Evolutionary conservation across 92 coral and sea anemone genomes (phyloP), one percentile per base, ranked within the genome.

Genomic region (Siderastrea siderea): DNA sequence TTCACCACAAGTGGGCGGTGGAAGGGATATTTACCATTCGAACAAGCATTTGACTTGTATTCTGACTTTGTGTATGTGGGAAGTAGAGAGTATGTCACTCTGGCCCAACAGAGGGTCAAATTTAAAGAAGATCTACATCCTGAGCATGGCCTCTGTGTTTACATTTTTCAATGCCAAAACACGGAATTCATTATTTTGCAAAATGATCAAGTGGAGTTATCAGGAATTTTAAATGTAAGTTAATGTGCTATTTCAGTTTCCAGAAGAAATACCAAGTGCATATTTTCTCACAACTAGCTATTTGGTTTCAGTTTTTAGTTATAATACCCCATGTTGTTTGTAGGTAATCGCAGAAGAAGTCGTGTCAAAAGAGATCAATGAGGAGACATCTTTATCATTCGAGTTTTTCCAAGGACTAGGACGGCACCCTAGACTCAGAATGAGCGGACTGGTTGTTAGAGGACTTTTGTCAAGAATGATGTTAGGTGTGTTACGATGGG

Each of bases 141-240:
- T 26, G 73, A 68, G 14, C 4, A 68, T 38, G 51, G 73, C 43
- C 73, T 68, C 11, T 68, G 83, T 48, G 17, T 66, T 43, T 17
- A 77, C 57, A 77, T 77, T 43, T 77, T 77, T 52, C 55, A 77
- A 77, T 52, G 49, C 82, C 46, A 77, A 43, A 69, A 77, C 52
- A 61, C 48, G 65, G 82, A 59, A 66, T 52, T 77, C 57, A 69
- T 77, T 69, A 77, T 55, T 59, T 77, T 77, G 82, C 82, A 55
- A 77, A 77, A 66, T 77, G 82, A 77, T 77, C 82, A 77, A 55
- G 82, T 77, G 68, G 82, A 77, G 57, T 66, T 77, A 48, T 77
- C 82, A 59, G 82, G 82, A 43, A 48, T 77, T 61, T 77, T 77
- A 47, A 77, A 77, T 77, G 82, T 77, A 77, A 77, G 82, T 77